Percentiles rank a stretch among this genome's conserved stretches.
Evolutionary conservation across 2,113 vertebrate species (phyloP).

Genomic region (Hyaena hyaena): DNA sequence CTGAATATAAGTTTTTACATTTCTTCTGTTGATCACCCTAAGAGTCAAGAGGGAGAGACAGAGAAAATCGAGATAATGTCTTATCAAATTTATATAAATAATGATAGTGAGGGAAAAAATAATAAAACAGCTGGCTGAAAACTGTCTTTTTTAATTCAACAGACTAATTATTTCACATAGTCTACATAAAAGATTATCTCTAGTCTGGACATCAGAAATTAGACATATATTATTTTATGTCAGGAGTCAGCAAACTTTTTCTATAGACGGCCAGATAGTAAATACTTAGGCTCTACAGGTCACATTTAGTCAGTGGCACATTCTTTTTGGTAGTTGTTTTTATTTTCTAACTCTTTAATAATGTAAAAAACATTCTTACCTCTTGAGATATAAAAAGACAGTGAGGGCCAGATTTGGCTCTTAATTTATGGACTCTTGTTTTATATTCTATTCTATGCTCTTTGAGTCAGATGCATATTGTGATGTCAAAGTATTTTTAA

Average conservation of each 20-base stretch:
- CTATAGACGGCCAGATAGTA: not conserved
- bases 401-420: not conserved
- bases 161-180: conserved; percentile 10
- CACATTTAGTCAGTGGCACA: not conserved
- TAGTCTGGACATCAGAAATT: not conserved
- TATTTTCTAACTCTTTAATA: not conserved
- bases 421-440: conserved; percentile 9
- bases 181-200: not conserved
- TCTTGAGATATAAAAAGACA: not conserved
- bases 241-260: not conserved
- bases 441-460: not conserved
- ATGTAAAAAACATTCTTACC: not conserved
- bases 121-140: conserved; percentile 6
- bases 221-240: not conserved
- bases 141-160: not conserved
- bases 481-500: not conserved
- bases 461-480: conserved; percentile 11
- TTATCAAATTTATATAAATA: conserved; percentile 15
- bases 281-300: not conserved
- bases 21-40: not conserved
- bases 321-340: conserved; percentile 10
- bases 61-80: not conserved
- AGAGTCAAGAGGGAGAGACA: not conserved
- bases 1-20: not conserved
- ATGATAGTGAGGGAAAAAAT: not conserved